Evolutionary conservation across 2,113 vertebrate genomes (phyloP).

Genomic region (Callionymus lyra): DNA sequence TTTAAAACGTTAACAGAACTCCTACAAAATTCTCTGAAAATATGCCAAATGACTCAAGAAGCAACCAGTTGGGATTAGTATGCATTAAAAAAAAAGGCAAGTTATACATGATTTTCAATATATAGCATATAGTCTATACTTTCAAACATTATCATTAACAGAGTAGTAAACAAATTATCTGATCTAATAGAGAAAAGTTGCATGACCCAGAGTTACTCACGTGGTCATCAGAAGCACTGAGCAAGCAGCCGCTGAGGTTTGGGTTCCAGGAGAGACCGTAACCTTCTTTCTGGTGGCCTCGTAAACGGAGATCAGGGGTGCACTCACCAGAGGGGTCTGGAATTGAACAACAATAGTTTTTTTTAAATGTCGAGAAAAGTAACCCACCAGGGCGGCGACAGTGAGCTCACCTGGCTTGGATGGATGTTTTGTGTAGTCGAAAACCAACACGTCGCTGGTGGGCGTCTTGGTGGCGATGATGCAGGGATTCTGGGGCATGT

Average conservation of each 20-base stretch:
- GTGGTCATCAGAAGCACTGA: conserved; percentile 96
- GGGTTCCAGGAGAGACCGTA: conserved; percentile 98
- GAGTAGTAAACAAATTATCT: background rate
- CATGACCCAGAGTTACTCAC: conserved; percentile 72
- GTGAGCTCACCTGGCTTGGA: conserved; percentile 82
- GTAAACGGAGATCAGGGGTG: conserved; percentile 88
- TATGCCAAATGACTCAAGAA: too few relatives aligned
- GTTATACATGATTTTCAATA: too few relatives aligned
- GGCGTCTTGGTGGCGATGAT: conserved; percentile 98
- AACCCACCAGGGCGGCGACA: background rate
- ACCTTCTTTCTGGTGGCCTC: conserved; percentile 96
- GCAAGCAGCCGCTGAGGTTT: conserved; percentile 90
- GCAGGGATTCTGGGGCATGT: conserved; percentile 98
- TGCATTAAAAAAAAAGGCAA: too few relatives aligned
- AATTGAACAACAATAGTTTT: background rate
- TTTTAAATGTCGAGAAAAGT: background rate
- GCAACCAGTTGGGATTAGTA: too few relatives aligned
- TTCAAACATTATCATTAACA: too few relatives aligned
- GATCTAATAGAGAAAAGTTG: background rate
- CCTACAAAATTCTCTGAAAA: too few relatives aligned
- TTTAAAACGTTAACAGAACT: too few relatives aligned
- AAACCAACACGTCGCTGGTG: conserved; percentile 93
- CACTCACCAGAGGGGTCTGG: conserved; percentile 95
- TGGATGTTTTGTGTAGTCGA: conserved; percentile 98
- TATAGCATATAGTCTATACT: too few relatives aligned